Evolutionary conservation across 23 tunicate species (phyloP).

Genomic region (Corella eumyota): DNA sequence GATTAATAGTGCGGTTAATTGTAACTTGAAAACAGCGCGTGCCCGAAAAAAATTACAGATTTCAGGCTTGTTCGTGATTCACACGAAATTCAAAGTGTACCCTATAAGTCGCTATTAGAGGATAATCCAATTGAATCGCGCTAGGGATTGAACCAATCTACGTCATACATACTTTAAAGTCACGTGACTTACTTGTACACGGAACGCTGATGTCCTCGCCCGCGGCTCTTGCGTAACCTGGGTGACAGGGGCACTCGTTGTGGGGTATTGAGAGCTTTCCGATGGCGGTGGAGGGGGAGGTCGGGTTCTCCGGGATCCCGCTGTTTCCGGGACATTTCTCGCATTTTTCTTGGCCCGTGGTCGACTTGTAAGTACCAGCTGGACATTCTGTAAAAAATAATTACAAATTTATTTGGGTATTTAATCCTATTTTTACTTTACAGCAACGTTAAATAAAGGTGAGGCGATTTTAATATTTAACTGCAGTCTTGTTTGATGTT

Average conservation of each 20-base stretch:
- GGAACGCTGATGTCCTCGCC: constrained; percentile 27
- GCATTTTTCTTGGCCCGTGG: constrained; percentile 26
- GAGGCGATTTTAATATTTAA: too few relatives aligned
- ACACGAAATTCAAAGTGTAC: too few relatives aligned
- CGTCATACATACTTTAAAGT: background rate
- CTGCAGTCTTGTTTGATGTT: too few relatives aligned
- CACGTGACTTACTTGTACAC: constrained; percentile 65
- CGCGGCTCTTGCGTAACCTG: constrained; percentile 65
- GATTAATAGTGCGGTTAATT: too few relatives aligned
- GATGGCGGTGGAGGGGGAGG: background rate
- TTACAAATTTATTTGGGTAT: too few relatives aligned
- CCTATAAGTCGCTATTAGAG: too few relatives aligned
- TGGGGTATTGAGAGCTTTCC: background rate
- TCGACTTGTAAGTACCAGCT: constrained; percentile 41
- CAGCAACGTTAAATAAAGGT: too few relatives aligned
- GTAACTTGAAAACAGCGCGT: too few relatives aligned
- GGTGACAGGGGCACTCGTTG: constrained; percentile 59
- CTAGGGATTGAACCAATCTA: background rate
- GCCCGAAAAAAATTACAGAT: too few relatives aligned
- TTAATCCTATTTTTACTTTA: too few relatives aligned
- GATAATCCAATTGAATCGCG: too few relatives aligned
- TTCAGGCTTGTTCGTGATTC: too few relatives aligned
- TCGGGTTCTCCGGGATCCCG: constrained; percentile 4
- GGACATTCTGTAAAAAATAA: constrained; percentile 60
- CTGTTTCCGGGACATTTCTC: constrained; percentile 73